Percentiles rank a stretch among this genome's conserved stretches.
Conservation (phyloP, 2,888 invertebrate species). For the Drosophila yooni region DNA sequence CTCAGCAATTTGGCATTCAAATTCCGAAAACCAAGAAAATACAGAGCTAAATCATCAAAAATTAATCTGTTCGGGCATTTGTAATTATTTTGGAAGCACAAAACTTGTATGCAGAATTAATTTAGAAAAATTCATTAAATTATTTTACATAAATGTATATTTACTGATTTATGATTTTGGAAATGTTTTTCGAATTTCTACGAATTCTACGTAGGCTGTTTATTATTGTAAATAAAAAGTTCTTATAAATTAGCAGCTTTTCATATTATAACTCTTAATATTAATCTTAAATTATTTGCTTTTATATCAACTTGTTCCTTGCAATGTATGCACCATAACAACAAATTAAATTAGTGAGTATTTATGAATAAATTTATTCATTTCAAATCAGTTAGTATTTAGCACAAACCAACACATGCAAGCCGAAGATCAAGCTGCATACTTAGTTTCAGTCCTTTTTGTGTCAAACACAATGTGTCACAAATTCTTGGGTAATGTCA, state of each 20-base stretch:
- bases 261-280: not conserved
- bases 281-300: not conserved
- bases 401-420: not conserved
- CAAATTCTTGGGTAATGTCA: slow-evolving; percentile 1
- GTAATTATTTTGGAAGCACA: not conserved
- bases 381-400: not conserved
- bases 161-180: not conserved
- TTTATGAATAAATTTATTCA: not conserved
- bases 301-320: not conserved
- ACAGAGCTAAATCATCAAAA: not conserved
- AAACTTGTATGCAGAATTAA: not conserved
- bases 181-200: not conserved
- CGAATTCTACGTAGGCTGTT: not conserved
- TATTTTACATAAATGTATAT: not conserved
- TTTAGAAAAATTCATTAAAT: not conserved
- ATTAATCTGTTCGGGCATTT: not conserved
- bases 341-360: not conserved
- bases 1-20: not conserved
- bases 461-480: not conserved
- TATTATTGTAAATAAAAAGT: not conserved
- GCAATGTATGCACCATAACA: not conserved
- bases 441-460: not conserved
- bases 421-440: not conserved
- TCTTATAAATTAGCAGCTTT: not conserved
- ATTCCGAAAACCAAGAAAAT: not conserved